phyloP scores from a whole-genome alignment of 2,888 invertebrate genomes.

The Pyrrhosoma nymphula region DNA sequence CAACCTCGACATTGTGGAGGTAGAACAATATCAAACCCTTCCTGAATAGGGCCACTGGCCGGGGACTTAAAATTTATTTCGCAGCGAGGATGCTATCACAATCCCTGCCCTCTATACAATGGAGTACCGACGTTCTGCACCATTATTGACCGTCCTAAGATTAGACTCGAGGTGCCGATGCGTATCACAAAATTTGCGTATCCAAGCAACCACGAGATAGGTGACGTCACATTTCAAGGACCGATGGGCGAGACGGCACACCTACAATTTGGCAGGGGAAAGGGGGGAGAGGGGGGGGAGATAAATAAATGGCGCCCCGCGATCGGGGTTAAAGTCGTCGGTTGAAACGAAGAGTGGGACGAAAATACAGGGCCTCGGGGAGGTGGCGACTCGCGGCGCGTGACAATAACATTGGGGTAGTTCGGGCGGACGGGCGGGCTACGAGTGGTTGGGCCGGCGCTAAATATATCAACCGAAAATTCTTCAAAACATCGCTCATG shows the following conservation, averaged over 20 bases:
- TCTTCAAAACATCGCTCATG: background rate
- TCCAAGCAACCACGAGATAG: background rate
- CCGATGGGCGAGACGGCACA: background rate
- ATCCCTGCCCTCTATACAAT: too few species aligned
- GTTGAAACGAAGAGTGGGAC: slow-evolving; percentile 50
- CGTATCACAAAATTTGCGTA: background rate
- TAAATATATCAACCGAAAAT: background rate
- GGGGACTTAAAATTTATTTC: too few species aligned
- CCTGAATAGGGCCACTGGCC: too few species aligned
- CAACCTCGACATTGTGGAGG: too few species aligned
- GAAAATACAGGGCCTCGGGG: background rate
- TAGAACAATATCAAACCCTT: too few species aligned
- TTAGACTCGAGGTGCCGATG: background rate
- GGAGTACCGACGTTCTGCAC: too few species aligned
- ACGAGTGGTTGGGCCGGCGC: background rate
- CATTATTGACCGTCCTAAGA: background rate
- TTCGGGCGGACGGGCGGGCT: background rate
- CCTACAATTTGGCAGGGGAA: background rate
- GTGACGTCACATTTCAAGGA: background rate
- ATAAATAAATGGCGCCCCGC: background rate
- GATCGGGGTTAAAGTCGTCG: background rate
- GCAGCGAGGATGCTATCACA: too few species aligned
- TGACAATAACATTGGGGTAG: slow-evolving; percentile 40
- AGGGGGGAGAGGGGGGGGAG: background rate
- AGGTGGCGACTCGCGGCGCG: too few species aligned